Evolutionary conservation across 2,113 vertebrate genomes (phyloP), one percentile per base, ranked within the genome.

Genomic region (Silurus meridionalis): DNA sequence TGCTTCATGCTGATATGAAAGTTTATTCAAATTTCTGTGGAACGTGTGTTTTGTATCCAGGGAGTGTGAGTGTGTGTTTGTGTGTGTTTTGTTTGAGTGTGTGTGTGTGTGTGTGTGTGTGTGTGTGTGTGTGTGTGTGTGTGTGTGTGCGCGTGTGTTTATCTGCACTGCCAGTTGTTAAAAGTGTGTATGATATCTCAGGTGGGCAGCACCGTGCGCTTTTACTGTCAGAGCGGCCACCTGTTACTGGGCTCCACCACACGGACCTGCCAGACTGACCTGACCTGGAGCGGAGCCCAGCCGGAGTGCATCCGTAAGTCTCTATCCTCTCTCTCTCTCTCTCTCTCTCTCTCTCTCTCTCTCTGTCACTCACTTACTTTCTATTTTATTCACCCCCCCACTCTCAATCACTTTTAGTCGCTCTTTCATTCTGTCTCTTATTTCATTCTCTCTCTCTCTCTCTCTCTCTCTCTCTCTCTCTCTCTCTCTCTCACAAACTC

Each of bases 211-310:
- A 92, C 95, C 53, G 94, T 99, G 82, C 95, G 97, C 69, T 99
- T 99, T 92, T 95, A 94, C 89, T 99, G 98, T 94, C 97, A 98
- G 90, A 97, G 97, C 91, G 97, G 98, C 23, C 96, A 99, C 91
- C 94, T 99, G 89, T 94, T 99, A 85, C 97, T 98, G 92, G 98
- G 98, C 82, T 99, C 98, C 90, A 99, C 96, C 91, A 97, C 97
- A 79, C 94, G 97, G 83, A 95, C 96, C 17, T 99, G 98, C 91
- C 95, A 97, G 63, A 95, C 95, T 50, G 98, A 99, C 92, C 96
- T 99, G 85, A 99, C 97, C 37, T 99, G 98, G 98, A 99, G 96
- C 0, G 98, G 98, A 14, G 80, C 93, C 82, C 97, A 97, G 86
- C 96, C 98, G 0, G 95, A 96, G 90, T 99, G 98, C 64, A 91